Base-by-base conservation (phyloP, 2,888 invertebrate genomes). In the Chrysolina haemoptera region DNA sequence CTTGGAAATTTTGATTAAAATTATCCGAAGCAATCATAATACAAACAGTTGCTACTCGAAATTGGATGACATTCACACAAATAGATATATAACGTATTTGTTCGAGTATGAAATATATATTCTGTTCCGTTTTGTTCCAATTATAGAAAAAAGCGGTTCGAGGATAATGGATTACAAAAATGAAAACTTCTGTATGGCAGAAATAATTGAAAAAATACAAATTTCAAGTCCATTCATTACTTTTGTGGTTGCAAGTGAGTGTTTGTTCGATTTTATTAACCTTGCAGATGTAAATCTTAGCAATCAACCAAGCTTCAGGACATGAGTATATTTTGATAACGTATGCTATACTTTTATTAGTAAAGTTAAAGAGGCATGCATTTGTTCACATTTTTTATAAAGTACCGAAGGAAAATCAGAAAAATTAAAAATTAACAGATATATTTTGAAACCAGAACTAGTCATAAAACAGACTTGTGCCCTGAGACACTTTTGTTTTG, bases 21-120 rank as follows among this genome's bases (percentile, higher is more conserved):
- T 81, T 82, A 82, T 83, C 79, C 76, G 73, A 76, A 70, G 75
- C 82, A 80, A 82, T 83, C 83, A 82, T 83, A 82, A 80, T 79
- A 79, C 81, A 75, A 73, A 81, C 82, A 81, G 82, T 80, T 74
- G 80, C 78, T 80, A 76, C 69, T 67, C 59, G 69, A 73, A 78
- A 83, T 81, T 78, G 78, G 78, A 80, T 71, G 73, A 73, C 78
- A 80, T 79, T 78, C 78, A 80, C 78, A 78, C 78, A 81, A 62
- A 62, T 48, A 41, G 62, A 50, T 59, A 67, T 46, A 62, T 66
- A 70, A 53, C 69, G 72, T 75, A 75, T 55, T 70, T 77, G 78
- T 70, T 76, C 74, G 53, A 76, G 78, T 76, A 77, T 81, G 73
- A 78, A 78, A 83, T 82, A 82, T 82, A 82, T 83, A 20, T 18